Conservation (phyloP, 1,140 invertebrate species). For the Drosophila watanabei region DNA sequence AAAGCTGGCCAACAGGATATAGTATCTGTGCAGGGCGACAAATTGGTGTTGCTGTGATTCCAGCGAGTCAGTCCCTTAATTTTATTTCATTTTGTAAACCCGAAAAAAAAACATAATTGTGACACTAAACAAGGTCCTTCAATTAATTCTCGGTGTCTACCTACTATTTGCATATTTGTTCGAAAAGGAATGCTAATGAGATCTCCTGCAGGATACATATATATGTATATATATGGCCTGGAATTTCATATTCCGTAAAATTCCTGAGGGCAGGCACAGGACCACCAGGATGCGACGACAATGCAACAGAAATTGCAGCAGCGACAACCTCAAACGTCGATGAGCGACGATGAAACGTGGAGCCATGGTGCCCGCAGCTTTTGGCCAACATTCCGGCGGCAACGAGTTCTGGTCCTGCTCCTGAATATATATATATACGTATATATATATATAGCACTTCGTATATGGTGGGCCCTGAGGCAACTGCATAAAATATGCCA, state of each 20-base stretch:
- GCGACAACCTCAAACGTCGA: conserved; percentile 49
- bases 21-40: conserved; percentile 7
- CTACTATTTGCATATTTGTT: background rate
- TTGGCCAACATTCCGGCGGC: conserved; percentile 53
- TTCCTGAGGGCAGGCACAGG: background rate
- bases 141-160: background rate
- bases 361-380: conserved; percentile 19
- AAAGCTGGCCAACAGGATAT: conserved; percentile 25
- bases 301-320: conserved; percentile 12
- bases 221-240: background rate
- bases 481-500: conserved; percentile 69
- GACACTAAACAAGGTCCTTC: background rate
- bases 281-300: conserved; percentile 4
- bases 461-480: conserved; percentile 24
- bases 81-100: background rate
- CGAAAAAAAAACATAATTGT: background rate
- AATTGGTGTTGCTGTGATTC: conserved; percentile 11
- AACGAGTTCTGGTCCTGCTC: background rate
- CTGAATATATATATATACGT: background rate
- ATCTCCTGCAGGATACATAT: background rate
- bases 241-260: conserved; percentile 22
- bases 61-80: background rate
- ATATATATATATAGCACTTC: conserved; percentile 7
- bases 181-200: background rate
- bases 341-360: conserved; percentile 52